Evolutionary conservation across 2,888 invertebrate species (phyloP).

Genomic region (Eristalis tenax): DNA sequence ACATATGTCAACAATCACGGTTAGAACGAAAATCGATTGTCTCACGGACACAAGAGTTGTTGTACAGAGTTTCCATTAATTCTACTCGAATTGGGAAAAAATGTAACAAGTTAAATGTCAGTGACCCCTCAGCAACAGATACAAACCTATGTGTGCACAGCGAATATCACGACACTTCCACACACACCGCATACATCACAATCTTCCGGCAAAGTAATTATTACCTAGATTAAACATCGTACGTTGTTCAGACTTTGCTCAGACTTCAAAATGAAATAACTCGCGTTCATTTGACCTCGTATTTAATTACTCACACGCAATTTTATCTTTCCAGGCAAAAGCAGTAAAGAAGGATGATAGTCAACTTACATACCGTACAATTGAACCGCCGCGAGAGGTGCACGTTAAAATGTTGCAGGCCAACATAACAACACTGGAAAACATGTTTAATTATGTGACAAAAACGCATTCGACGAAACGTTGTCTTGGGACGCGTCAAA

Average conservation of each 20-base stretch:
- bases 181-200: no score
- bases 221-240: no score
- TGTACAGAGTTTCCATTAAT: no score
- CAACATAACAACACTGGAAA: constrained; percentile 90
- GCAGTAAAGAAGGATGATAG: constrained; percentile 85
- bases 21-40: no score
- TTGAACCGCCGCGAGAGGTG: constrained; percentile 86
- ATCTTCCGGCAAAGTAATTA: not conserved
- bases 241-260: not conserved
- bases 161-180: no score
- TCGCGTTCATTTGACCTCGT: not conserved
- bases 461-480: constrained; percentile 87
- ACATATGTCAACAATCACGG: no score
- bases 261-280: not conserved
- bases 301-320: not conserved
- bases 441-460: constrained; percentile 91
- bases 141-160: no score
- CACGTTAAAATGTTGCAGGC: constrained; percentile 89
- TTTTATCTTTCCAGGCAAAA: constrained; percentile 84
- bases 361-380: constrained; percentile 88
- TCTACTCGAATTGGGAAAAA: no score
- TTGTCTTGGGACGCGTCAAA: constrained; percentile 94
- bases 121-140: no score
- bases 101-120: no score
- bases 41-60: no score